These are phyloP conservation scores for Symphodus melops DNA, from an alignment of 2,113 vertebrate species.

Conservation along the genomic window DNA sequence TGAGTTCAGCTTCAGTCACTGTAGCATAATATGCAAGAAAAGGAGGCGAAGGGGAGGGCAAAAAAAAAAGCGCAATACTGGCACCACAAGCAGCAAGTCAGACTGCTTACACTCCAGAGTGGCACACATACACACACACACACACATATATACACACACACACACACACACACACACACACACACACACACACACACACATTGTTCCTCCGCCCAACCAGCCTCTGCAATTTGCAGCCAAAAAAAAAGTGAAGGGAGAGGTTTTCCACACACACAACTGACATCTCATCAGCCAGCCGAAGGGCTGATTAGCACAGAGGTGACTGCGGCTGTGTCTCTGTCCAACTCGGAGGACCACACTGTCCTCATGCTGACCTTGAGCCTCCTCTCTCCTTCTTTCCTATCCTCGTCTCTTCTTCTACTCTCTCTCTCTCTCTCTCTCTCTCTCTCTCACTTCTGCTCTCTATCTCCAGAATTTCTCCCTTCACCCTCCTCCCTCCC, in stretches of 20 bases:
- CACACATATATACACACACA: too few relatives aligned
- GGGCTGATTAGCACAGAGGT: slow-evolving; percentile 80
- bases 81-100: slow-evolving; percentile 73
- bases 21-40: slow-evolving; percentile 73
- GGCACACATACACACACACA: slow-evolving; percentile 47
- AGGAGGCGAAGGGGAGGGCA: slow-evolving; percentile 49
- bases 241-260: slow-evolving; percentile 72
- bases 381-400: slow-evolving; percentile 27
- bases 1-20: slow-evolving; percentile 74
- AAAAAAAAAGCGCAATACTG: slow-evolving; percentile 70
- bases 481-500: slow-evolving; percentile 24
- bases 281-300: slow-evolving; percentile 77
- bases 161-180: too few relatives aligned
- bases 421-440: slow-evolving; percentile 14
- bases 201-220: slow-evolving; percentile 64
- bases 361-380: slow-evolving; percentile 82
- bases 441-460: slow-evolving; percentile 34
- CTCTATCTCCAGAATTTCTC: slow-evolving; percentile 43
- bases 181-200: slow-evolving; percentile 50
- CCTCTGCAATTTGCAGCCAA: slow-evolving; percentile 74
- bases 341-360: slow-evolving; percentile 66
- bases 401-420: slow-evolving; percentile 13
- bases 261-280: slow-evolving; percentile 56
- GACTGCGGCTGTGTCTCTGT: slow-evolving; percentile 73
- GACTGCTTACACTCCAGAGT: slow-evolving; percentile 76